Base-by-base conservation (phyloP, 2,888 invertebrate species). In the Plagodis pulveraria region DNA sequence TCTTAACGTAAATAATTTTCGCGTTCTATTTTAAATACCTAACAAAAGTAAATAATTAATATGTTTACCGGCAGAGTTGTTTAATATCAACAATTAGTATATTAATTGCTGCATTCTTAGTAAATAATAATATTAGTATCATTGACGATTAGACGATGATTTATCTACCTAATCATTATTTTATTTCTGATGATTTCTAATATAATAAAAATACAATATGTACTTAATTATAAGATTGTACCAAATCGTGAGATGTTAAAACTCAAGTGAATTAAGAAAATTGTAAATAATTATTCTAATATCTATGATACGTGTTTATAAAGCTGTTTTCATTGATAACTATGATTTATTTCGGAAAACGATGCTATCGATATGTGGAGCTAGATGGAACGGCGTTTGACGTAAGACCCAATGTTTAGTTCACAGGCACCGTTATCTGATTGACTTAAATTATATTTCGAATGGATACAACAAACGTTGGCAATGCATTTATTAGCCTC, bases 211-310 rank as follows among this genome's bases (percentile, higher is more conserved):
- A 45, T 51, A 56, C 44, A 48, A 55, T 46, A 51, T 51, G 51
- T 56, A 40, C 10, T 7, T 10, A 56, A 63, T 50, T 69, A 50
- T 69, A 69, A 69, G 69, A 67, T 65, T 70, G 86, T 81, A 88
- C 84, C 87, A 86, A 86, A 72, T 70, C 72, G 74, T 79, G 75
- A 75, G 74, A 79, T 72, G 72, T 81, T 76, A 71, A 79, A 78
- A 79, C 78, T 78, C 76, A 78, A 73, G 69, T 76, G 58, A 60
- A 54, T 33, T 87, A 86, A 87, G 83, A 73, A 75, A 83, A 80
- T 80, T 90, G 90, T 90, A 90, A 86, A 90, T 90, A 89, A 61
- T 84, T 82, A 87, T 78, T 80, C 70, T 81, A 79, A 80, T 80
- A 80, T 84, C 76, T 83, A 86, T 74, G 76, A 83, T 84, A 83